Evolutionary conservation across 2,797 vertebrate species (phyloP).

Genomic region (Sciaenops ocellatus): DNA sequence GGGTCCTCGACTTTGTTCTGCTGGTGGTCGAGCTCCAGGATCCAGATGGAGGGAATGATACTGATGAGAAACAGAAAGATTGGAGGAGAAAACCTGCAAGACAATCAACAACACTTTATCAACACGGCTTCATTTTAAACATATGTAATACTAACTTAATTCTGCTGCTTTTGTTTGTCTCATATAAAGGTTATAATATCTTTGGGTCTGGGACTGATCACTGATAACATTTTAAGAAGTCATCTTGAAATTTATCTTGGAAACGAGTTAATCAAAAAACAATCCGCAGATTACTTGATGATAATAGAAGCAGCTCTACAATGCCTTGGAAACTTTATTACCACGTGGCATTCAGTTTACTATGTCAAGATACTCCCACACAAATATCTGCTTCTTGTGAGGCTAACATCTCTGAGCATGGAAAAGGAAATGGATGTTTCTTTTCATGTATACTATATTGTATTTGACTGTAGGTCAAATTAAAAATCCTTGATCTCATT

Average conservation of each 20-base stretch:
- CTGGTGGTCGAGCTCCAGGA: constrained; percentile 88
- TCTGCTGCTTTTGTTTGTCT: neutral
- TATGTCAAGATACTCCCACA: neutral
- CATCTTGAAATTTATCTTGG: neutral
- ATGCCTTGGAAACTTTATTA: neutral
- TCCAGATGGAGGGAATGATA: constrained; percentile 95
- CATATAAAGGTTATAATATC: neutral
- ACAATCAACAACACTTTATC: constrained; percentile 11
- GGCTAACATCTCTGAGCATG: neutral
- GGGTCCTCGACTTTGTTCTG: constrained; percentile 39
- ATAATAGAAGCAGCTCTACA: no score
- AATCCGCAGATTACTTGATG: neutral
- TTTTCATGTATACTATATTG: neutral
- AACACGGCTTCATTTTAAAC: constrained; percentile 5
- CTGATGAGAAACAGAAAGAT: constrained; percentile 95
- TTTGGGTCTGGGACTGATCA: neutral
- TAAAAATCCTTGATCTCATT: neutral
- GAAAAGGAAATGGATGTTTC: neutral
- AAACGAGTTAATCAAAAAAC: neutral
- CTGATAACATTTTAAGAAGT: neutral
- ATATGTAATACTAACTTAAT: neutral
- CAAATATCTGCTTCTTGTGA: neutral
- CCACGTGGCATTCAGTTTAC: neutral
- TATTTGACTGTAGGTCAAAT: neutral
- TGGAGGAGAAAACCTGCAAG: constrained; percentile 93